A percentile compares a stretch with the other conserved stretches of the same genome.
Evolutionary conservation across 2,888 invertebrate genomes (phyloP).

Genomic region (Cyaniris semiargus): DNA sequence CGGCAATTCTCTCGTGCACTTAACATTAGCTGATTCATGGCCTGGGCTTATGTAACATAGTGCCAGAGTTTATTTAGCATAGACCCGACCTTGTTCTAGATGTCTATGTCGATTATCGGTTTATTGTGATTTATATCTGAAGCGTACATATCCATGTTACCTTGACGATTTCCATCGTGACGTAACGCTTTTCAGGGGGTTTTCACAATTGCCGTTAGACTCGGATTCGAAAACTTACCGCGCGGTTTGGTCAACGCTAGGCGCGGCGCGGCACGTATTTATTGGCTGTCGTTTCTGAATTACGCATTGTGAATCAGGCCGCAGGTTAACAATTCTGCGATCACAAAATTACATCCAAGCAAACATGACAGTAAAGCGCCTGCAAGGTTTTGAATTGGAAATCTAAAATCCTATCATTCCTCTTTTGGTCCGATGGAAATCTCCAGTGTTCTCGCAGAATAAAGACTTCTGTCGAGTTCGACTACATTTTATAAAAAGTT

Average conservation of each 20-base stretch:
- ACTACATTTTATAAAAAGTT: constrained; percentile 28
- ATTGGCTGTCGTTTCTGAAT: neutral
- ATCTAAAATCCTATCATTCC: neutral
- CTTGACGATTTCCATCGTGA: constrained; percentile 10
- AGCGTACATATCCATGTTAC: neutral
- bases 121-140: constrained; percentile 25
- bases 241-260: neutral
- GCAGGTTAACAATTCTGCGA: neutral
- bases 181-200: constrained; percentile 1
- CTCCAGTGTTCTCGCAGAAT: neutral
- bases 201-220: neutral
- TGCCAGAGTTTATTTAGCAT: constrained; percentile 61
- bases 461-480: constrained; percentile 14
- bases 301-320: neutral
- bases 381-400: neutral
- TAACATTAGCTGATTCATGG: constrained; percentile 66
- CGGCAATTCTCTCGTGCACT: constrained; percentile 72
- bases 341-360: neutral
- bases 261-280: neutral
- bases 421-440: neutral
- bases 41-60: constrained; percentile 58
- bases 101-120: constrained; percentile 38
- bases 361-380: neutral
- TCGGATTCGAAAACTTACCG: neutral
- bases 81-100: constrained; percentile 49